Base-by-base conservation (phyloP, 2,113 vertebrate species). In the Megalops atlanticus region DNA sequence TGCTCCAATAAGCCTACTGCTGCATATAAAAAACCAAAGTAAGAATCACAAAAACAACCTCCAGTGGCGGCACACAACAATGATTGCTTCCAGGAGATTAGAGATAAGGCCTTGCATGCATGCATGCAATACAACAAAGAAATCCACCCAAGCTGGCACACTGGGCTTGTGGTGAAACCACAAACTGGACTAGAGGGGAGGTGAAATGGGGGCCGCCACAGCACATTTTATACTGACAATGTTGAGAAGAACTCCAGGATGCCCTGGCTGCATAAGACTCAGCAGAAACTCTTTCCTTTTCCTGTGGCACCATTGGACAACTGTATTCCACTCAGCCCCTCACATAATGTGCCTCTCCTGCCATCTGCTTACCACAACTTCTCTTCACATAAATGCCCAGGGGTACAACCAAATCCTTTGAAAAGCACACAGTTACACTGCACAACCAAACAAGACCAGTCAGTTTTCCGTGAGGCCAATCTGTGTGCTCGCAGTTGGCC, bases 241-340 rank as follows among this genome's bases (percentile, higher is more conserved):
- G 41, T 45, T 58, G 54, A 6, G 77, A 43, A 69, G 68, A 79
- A 71, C 27, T 18, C 64, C 40, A 27, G 64, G 43, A 40, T 68
- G n/a, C 31, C 0, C 40, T 79, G 77, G 45, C 77, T 45, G 27
- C 8, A 4, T 31, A n/a, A 33, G 39, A 24, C 31, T 16, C 4
- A 69, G n/a, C n/a, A 35, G 77, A 36, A 36, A 33, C 69, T 4
- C 10, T 21, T 2, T 2, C 21, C 38, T 11, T 41, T 38, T n/a
- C n/a, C 27, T 16, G 54, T 41, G 21, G 21, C 77, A 78, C 40
- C 58, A 78, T 33, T 36, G 24, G 16, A 21, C 49, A 54, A 38
- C 12, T 31, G 24, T 39, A 35, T 70, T 70, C n/a, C 68, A 69
- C 70, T 58, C 40, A 24, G 39, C 40, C 77, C 49, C 41, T 74